Conservation (phyloP, 2,113 vertebrate species). For the Gyps fulvus region DNA sequence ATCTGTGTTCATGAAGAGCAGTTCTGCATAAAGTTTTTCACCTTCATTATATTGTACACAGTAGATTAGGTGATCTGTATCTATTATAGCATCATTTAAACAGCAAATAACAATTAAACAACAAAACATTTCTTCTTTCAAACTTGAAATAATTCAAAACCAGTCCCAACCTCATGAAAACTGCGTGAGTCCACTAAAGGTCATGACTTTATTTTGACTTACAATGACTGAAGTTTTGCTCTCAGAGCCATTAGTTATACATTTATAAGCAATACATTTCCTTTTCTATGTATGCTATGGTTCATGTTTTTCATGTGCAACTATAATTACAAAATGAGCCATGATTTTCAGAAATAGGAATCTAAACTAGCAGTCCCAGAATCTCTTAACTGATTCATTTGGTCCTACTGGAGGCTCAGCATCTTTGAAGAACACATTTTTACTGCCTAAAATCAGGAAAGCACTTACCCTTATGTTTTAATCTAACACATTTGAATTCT, state of each 20-base stretch:
- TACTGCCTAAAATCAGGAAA: neutral
- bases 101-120: neutral
- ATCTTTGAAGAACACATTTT: neutral
- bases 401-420: neutral
- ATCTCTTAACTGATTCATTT: neutral
- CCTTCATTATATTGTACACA: neutral
- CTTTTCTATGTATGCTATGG: neutral
- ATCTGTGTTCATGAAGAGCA: neutral
- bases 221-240: neutral
- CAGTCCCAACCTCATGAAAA: neutral
- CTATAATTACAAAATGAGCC: neutral
- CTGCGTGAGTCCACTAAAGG: neutral
- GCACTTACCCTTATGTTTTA: neutral
- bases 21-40: neutral
- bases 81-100: neutral
- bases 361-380: neutral
- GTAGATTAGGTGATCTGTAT: neutral
- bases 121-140: neutral
- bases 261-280: neutral
- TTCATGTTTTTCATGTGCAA: neutral
- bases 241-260: neutral
- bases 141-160: neutral
- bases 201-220: neutral
- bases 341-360: neutral
- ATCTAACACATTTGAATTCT: neutral